Conservation (phyloP, 64 coral and sea anemone species). For the Actinia tenebrosa region DNA sequence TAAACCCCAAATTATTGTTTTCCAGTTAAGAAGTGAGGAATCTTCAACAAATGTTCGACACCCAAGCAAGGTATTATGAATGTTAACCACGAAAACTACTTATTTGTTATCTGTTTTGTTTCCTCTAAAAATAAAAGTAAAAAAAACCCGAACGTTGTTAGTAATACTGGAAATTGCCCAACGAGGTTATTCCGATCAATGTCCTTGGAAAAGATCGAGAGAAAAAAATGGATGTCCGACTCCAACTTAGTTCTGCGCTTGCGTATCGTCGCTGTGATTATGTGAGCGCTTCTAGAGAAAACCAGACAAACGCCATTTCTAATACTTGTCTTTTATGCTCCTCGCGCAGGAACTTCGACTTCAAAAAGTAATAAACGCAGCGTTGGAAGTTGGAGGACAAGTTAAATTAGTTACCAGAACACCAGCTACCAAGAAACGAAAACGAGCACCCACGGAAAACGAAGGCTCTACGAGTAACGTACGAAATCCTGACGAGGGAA, state of each 20-base stretch:
- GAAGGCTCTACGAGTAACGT: not conserved
- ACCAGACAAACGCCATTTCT: too few relatives aligned
- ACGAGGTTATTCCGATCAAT: too few relatives aligned
- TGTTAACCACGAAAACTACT: too few relatives aligned
- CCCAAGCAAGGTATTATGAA: constrained; percentile 26
- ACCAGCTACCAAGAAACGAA: not conserved
- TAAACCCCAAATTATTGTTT: not conserved
- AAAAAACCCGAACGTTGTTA: too few relatives aligned
- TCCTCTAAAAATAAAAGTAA: too few relatives aligned
- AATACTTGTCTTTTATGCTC: too few relatives aligned
- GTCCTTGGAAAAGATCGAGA: too few relatives aligned
- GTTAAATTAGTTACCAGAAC: constrained; percentile 19
- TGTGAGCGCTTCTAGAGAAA: too few relatives aligned
- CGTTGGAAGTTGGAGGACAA: constrained; percentile 36
- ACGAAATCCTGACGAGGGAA: not conserved
- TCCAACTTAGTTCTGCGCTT: not conserved
- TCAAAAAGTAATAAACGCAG: constrained; percentile 10
- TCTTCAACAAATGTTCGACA: constrained; percentile 25
- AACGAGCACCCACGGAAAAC: not conserved
- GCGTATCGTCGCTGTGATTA: not conserved
- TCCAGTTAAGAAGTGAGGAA: not conserved
- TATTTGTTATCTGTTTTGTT: too few relatives aligned
- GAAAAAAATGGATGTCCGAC: too few relatives aligned
- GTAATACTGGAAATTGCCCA: too few relatives aligned
- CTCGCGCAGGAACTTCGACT: constrained; percentile 24